Evolutionary conservation across 1,140 invertebrate species (phyloP).

Genomic region (Pseudoatta argentina): DNA sequence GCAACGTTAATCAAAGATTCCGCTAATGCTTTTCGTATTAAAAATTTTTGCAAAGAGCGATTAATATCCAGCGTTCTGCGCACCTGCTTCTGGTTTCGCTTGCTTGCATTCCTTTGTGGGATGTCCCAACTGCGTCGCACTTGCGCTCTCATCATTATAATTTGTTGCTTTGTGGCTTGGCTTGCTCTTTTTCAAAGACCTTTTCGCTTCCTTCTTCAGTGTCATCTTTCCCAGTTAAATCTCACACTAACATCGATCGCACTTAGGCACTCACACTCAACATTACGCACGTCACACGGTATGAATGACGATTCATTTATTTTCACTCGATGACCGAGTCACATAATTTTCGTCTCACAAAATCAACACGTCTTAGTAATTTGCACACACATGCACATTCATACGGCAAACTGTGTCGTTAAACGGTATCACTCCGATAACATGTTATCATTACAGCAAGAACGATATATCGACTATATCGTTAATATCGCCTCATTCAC

Average conservation of each 20-base stretch:
- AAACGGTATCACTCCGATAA: slow-evolving; percentile 46
- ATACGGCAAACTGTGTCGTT: slow-evolving; percentile 25
- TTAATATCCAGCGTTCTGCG: slow-evolving; percentile 39
- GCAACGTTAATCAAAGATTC: not conserved
- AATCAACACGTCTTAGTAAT: not conserved
- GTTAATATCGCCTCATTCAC: slow-evolving; percentile 41
- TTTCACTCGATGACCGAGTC: slow-evolving; percentile 12
- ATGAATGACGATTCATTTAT: slow-evolving; percentile 4
- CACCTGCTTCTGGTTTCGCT: slow-evolving; percentile 52
- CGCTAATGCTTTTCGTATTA: slow-evolving; percentile 10
- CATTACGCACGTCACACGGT: not conserved
- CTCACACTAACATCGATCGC: not conserved
- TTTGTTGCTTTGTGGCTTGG: slow-evolving; percentile 57
- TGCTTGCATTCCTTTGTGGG: slow-evolving; percentile 55
- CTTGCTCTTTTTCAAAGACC: slow-evolving; percentile 68
- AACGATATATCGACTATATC: slow-evolving; percentile 52
- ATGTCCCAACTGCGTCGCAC: slow-evolving; percentile 17
- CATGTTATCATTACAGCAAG: slow-evolving; percentile 48
- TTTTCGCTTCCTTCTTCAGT: slow-evolving; percentile 75
- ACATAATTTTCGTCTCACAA: not conserved
- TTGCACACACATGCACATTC: slow-evolving; percentile 5
- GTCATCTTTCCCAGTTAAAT: slow-evolving; percentile 70
- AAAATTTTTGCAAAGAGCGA: slow-evolving; percentile 22
- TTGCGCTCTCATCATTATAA: slow-evolving; percentile 33
- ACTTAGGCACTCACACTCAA: not conserved